Evolutionary conservation across 2,113 vertebrate species (phyloP), one percentile per base, ranked within the genome.

Genomic region (Daboia siamensis): DNA sequence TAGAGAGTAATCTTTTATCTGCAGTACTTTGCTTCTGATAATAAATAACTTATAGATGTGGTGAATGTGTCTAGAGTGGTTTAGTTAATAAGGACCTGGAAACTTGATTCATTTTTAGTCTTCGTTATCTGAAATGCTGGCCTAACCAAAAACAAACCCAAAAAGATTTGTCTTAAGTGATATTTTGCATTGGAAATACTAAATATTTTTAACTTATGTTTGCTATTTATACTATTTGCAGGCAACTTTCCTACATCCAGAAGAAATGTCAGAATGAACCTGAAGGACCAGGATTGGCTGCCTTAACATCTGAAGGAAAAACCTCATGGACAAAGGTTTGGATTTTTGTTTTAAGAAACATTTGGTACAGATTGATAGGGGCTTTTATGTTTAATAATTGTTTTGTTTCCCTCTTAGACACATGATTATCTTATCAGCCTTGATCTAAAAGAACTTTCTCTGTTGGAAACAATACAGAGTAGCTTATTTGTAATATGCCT

Each of bases 241-340:
- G 99, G 96, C 99, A 99, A 88, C 96, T 99, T 95, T 97, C 93
- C 0, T 98, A 98, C 59, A 98, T 99, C 94, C 97, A 97, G 90
- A 91, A 98, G 88, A 96, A 94, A 69, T 99, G 99, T 94, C 97
- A 97, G 2, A 96, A 93, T 93, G 97, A 98, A 93, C 97, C 98
- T n/a, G 96, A 97, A 17, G 99, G 99, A 44, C 98, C 98, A 0
- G 98, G 99, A 26, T 59, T 99, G 48, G 94, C 98, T 26, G 98
- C 97, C 24, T 97, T 99, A 74, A 99, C 99, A 93, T 97, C 98
- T 88, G 98, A 98, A 26, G 98, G 99, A 94, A 97, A 99, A 95
- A 99, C 98, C 7, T 97, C 93, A 29, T 99, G 99, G 99, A 99
- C 99, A 4, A 97, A 98, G 98, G 99, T 99, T 91, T 69, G 95